Base-by-base conservation (phyloP, 2,888 invertebrate genomes). In the Nesidiocoris tenuis region DNA sequence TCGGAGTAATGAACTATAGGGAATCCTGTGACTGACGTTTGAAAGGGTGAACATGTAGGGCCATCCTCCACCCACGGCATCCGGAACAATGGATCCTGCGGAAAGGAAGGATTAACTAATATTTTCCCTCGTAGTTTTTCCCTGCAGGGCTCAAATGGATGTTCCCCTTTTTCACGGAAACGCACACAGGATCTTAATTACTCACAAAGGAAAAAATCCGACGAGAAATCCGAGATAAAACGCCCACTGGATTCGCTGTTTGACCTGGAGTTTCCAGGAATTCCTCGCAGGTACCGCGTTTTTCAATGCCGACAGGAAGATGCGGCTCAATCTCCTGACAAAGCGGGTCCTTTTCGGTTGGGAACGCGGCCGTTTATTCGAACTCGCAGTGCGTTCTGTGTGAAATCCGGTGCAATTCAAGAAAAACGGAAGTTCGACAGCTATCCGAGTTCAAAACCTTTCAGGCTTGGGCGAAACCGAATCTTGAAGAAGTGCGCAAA, bases 21-120 rank as follows among this genome's bases (percentile, higher is more conserved):
- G 59, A 56, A 23, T 39, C 59, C 70, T 70, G 70, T 70, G 70
- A 70, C 18, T 59, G 70, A 70, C 70, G 70, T 70, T 70, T 70
- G 70, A 70, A 70, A 57, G 70, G 70, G 16, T 23, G 70, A 70
- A 63, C 12, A 21, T 19, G 19, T 17, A 21, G 63, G 63, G 39
- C 39, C 12, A 7, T 39, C 39, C 39, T 39, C 12, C 39, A 39
- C 12, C 39, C 39, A 39, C 39, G 39, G 5, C n/a, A n/a, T n/a
- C n/a, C 59, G 5, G 59, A 59, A 59, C 59, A 19, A 59, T 18
- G n/a, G 39, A 3, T 39, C 39, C 39, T 3, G 17, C 19, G 59
- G n/a, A 59, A 59, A 17, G 59, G 59, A 17, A 59, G 59, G 39
- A 39, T 39, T 39, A 39, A 39, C 39, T 39, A 39, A 7, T 39